Conservation (phyloP, 2,113 vertebrate species). For the Micronycteris hirsuta region DNA sequence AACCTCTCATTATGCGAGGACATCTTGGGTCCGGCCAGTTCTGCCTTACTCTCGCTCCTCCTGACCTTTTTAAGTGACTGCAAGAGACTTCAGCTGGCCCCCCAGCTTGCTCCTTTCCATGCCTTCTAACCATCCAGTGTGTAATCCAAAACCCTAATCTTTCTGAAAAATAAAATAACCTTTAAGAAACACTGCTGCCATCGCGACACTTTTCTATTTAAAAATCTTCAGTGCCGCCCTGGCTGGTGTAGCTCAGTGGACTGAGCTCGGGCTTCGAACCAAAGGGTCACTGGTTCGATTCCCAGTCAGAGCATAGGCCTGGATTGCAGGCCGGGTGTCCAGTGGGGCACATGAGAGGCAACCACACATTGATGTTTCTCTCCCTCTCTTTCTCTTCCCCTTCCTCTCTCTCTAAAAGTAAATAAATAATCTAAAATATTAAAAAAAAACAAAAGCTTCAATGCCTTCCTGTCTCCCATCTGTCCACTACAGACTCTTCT, state of each 20-base stretch:
- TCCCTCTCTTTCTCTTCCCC: too few species aligned
- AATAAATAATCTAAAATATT: too few species aligned
- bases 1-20: neutral
- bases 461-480: rapidly evolving
- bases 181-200: neutral
- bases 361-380: too few species aligned
- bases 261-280: too few species aligned
- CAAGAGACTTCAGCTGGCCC: neutral
- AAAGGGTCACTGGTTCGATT: too few species aligned
- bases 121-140: too few species aligned
- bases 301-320: too few species aligned
- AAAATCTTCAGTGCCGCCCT: neutral
- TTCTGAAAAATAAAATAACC: neutral
- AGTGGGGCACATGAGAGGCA: too few species aligned
- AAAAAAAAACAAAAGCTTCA: neutral
- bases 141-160: neutral
- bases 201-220: neutral
- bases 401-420: too few species aligned
- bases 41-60: neutral
- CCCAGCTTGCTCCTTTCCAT: neutral
- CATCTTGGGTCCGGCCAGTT: rapidly evolving
- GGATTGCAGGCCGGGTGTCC: too few species aligned
- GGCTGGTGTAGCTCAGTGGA: too few species aligned
- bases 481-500: neutral
- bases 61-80: neutral